These are phyloP conservation scores for Loris lydekkerianus DNA, from an alignment of 2,797 vertebrate species.

Conservation along the genomic window DNA sequence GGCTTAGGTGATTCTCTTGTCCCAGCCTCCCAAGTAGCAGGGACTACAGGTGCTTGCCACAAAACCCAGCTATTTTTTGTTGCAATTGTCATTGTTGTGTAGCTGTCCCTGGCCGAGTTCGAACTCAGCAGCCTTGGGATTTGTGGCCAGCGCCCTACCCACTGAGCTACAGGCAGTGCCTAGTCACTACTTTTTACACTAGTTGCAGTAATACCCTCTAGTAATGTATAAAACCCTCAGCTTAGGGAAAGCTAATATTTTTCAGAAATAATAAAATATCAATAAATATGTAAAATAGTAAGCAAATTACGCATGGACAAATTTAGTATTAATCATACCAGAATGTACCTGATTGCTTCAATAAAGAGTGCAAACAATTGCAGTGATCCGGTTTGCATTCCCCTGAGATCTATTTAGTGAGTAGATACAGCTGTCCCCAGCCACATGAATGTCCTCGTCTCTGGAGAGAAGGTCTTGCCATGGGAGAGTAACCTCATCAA, in stretches of 20 bases:
- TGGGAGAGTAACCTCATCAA: neutral
- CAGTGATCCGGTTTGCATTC: neutral
- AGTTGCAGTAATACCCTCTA: neutral
- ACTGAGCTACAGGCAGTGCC: too few species aligned
- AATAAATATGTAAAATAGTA: neutral
- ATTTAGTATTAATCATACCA: neutral
- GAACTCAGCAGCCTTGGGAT: too few species aligned
- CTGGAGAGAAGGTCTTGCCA: neutral
- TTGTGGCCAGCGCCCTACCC: too few species aligned
- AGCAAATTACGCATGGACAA: neutral
- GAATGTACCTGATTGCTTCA: neutral
- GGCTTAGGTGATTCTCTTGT: too few species aligned
- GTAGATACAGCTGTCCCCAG: neutral
- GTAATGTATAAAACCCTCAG: neutral
- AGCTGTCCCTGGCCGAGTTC: too few species aligned
- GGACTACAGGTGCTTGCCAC: too few species aligned
- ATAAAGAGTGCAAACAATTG: neutral
- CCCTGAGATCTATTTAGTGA: neutral
- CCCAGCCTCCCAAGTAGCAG: too few species aligned
- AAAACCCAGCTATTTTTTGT: too few species aligned
- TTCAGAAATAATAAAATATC: neutral
- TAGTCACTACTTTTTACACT: neutral
- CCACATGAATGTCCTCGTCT: neutral
- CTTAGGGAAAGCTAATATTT: neutral
- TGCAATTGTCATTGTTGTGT: too few species aligned